A percentile compares a stretch with the other conserved stretches of the same genome.
Conservation (phyloP, 2,888 invertebrate species). For the Drosophila fungiperda region DNA sequence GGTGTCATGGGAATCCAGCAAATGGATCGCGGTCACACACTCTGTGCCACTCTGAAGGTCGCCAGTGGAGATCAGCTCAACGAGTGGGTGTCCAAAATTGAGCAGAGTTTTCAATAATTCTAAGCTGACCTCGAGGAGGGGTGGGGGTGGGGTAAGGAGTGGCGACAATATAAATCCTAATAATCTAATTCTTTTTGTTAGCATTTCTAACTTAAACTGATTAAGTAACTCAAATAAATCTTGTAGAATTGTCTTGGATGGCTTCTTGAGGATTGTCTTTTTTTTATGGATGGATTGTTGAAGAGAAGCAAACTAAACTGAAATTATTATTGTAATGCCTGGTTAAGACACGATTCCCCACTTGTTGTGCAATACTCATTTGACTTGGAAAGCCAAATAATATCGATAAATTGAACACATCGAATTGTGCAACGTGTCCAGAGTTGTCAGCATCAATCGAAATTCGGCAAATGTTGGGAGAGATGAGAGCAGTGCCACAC, state of each 20-base stretch:
- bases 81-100: constrained; percentile 45
- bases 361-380: neutral
- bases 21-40: constrained; percentile 66
- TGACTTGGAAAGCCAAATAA: neutral
- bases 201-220: too few relatives aligned
- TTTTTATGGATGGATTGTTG: too few relatives aligned
- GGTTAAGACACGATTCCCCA: neutral
- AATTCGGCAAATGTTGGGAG: constrained; percentile 28
- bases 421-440: neutral
- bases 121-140: neutral
- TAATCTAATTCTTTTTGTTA: too few relatives aligned
- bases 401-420: neutral
- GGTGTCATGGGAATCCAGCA: constrained; percentile 74
- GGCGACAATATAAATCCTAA: too few relatives aligned
- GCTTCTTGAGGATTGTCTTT: too few relatives aligned
- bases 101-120: neutral
- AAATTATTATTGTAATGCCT: neutral
- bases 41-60: constrained; percentile 60
- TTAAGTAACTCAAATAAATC: too few relatives aligned
- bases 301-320: too few relatives aligned
- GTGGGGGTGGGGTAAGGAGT: too few relatives aligned
- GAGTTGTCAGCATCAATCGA: constrained; percentile 19
- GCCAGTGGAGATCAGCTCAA: constrained; percentile 46
- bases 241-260: too few relatives aligned
- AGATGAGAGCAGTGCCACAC: constrained; percentile 28